phyloP scores from a whole-genome alignment of 2,113 vertebrate species.

The Etheostoma cragini region DNA sequence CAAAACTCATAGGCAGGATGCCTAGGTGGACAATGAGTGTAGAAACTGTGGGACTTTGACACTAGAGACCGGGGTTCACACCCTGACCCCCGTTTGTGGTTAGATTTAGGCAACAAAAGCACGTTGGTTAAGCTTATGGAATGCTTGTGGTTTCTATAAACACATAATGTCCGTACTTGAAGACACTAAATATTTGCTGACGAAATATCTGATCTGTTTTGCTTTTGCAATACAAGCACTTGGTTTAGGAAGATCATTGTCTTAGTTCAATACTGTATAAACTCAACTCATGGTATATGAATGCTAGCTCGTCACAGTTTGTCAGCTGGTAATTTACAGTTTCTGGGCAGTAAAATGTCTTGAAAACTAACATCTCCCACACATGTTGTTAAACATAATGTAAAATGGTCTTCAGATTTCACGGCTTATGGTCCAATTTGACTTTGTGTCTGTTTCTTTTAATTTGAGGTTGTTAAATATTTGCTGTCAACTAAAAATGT shows the following conservation, averaged over 20 bases:
- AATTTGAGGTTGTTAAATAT: constrained; percentile 7
- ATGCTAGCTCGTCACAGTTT: constrained; percentile 25
- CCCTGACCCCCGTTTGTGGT: too few species aligned
- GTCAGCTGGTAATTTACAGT: constrained; percentile 26
- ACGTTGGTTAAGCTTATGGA: neutral
- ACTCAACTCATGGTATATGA: constrained; percentile 32
- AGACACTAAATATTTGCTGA: too few species aligned
- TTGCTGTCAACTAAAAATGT: constrained; percentile 10
- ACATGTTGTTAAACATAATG: constrained; percentile 17
- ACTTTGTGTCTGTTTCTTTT: constrained; percentile 1
- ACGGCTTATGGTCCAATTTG: constrained; percentile 14
- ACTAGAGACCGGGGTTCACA: too few species aligned
- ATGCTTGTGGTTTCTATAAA: neutral
- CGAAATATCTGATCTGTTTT: too few species aligned
- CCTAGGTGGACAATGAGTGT: neutral
- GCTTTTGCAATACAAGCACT: too few species aligned
- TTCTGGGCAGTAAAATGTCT: constrained; percentile 41
- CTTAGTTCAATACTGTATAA: too few species aligned
- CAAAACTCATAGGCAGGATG: neutral
- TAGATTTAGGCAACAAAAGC: too few species aligned
- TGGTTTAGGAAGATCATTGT: too few species aligned
- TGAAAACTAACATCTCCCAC: constrained; percentile 27
- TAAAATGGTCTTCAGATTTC: neutral
- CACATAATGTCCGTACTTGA: too few species aligned
- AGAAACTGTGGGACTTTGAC: neutral